These are phyloP conservation scores for Troglohyphantes excavatus DNA, from an alignment of 2,888 invertebrate species.

Conservation along the genomic window DNA sequence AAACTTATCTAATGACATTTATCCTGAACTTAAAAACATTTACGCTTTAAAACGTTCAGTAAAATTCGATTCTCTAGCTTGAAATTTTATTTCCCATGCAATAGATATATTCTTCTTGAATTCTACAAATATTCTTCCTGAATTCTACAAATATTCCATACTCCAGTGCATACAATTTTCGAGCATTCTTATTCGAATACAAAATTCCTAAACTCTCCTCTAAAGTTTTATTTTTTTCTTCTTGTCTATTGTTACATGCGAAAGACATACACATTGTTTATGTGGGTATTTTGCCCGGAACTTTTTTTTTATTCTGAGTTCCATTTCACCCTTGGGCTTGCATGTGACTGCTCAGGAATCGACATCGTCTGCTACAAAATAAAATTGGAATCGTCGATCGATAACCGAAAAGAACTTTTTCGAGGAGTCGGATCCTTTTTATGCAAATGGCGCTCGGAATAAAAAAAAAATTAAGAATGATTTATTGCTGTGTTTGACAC, in stretches of 20 bases:
- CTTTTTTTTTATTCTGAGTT: not conserved
- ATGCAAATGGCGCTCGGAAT: not conserved
- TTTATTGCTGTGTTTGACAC: not conserved
- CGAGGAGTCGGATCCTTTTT: not conserved
- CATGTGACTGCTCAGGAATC: not conserved
- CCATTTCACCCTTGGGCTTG: not conserved
- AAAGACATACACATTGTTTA: not conserved
- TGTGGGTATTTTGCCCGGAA: not conserved
- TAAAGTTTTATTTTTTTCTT: not conserved
- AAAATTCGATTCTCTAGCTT: no score
- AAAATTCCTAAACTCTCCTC: not conserved
- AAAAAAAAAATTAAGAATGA: not conserved
- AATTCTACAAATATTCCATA: no score
- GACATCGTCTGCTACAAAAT: not conserved
- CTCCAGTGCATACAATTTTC: not conserved
- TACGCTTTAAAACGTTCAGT: no score
- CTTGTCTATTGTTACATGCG: not conserved
- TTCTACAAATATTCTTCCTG: no score
- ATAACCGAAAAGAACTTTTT: not conserved
- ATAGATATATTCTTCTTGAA: no score
- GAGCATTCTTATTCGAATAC: not conserved
- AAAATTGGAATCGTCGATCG: constrained; percentile 5
- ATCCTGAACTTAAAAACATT: no score
- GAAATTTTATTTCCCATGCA: no score
- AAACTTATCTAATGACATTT: no score